Evolutionary conservation across 2,113 vertebrate species (phyloP).

Genomic region (Eira barbara): DNA sequence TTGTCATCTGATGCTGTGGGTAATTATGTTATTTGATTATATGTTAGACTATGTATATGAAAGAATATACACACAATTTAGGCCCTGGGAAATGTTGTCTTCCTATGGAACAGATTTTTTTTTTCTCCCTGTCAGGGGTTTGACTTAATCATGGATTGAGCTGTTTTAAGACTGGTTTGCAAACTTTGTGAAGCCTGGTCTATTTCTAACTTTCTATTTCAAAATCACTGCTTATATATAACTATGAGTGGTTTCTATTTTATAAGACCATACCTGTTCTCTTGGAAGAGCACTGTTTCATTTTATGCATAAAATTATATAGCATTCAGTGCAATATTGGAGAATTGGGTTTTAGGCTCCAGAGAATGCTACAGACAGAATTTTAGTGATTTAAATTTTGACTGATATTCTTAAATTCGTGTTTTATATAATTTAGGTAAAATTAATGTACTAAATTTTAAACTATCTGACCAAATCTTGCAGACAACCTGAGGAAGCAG

Average conservation of each 20-base stretch:
- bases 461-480: neutral
- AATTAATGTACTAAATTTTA: neutral
- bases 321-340: neutral
- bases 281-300: neutral
- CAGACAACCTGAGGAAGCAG: neutral
- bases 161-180: neutral
- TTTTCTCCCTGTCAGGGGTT: neutral
- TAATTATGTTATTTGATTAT: neutral
- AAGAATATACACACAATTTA: neutral
- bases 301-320: neutral
- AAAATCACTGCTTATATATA: neutral
- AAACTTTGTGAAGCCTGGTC: neutral
- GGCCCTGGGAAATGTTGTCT: neutral
- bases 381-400: neutral
- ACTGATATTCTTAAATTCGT: neutral
- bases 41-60: neutral
- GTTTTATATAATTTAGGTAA: neutral
- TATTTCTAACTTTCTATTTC: neutral
- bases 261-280: neutral
- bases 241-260: neutral
- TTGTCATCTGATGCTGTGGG: neutral
- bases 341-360: neutral
- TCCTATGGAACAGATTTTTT: neutral
- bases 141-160: neutral
- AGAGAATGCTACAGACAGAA: neutral